A percentile compares a stretch with the other conserved stretches of the same genome.
These are phyloP conservation scores for Synanthedon andrenaeformis DNA, from an alignment of 2,888 invertebrate genomes.

Conservation along the genomic window DNA sequence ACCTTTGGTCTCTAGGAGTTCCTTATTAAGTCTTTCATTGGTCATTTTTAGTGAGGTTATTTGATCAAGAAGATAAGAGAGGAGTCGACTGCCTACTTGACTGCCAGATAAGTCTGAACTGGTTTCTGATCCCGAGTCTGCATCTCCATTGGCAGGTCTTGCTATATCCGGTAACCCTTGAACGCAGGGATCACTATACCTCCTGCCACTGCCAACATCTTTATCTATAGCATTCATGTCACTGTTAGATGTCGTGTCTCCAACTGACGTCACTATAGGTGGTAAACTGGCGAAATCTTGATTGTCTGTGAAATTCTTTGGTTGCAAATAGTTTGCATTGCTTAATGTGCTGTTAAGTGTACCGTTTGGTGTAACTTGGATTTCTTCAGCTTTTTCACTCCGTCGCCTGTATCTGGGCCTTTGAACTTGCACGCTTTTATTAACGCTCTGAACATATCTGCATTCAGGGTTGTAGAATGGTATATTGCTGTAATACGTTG, in stretches of 20 bases:
- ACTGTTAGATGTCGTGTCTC: constrained; percentile 58
- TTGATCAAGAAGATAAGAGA: constrained; percentile 78
- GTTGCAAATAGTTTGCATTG: constrained; percentile 40
- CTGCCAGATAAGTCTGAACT: constrained; percentile 66
- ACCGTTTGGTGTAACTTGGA: constrained; percentile 28
- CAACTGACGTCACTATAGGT: constrained; percentile 73
- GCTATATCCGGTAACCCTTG: constrained; percentile 56
- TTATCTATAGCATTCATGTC: constrained; percentile 63
- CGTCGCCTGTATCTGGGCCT: constrained; percentile 40
- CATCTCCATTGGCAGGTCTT: constrained; percentile 56
- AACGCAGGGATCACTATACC: constrained; percentile 78
- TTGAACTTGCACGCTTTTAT: constrained; percentile 46
- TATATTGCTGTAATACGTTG: constrained; percentile 62
- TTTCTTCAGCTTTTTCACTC: constrained; percentile 40
- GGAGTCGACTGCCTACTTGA: constrained; percentile 68
- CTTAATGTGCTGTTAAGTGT: constrained; percentile 21
- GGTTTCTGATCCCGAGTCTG: constrained; percentile 65
- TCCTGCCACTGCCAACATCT: constrained; percentile 66
- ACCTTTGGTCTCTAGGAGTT: constrained; percentile 80
- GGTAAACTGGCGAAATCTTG: constrained; percentile 78
- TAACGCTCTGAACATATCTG: constrained; percentile 40
- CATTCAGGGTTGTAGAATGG: constrained; percentile 40
- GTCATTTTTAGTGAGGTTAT: constrained; percentile 77
- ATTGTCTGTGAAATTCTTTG: constrained; percentile 51
- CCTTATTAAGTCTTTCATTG: constrained; percentile 80